Percentiles rank a stretch among this genome's conserved stretches.
phyloP scores from a whole-genome alignment of 2,113 vertebrate genomes.

The Chaetops frenatus region DNA sequence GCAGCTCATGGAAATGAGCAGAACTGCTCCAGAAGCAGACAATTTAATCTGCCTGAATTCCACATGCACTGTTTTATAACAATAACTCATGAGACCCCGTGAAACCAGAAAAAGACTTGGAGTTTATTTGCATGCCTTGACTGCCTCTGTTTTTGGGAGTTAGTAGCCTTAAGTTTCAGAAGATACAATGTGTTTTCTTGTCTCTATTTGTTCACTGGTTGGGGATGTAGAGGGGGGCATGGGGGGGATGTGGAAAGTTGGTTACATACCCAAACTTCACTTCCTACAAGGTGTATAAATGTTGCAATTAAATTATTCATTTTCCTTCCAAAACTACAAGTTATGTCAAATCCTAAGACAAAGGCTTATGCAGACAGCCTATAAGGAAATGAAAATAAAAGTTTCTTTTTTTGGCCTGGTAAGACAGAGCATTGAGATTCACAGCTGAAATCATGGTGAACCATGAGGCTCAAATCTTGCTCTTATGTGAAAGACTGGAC shows the following conservation, averaged over 20 bases:
- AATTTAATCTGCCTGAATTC: background rate
- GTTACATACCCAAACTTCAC: background rate
- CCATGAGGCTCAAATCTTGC: background rate
- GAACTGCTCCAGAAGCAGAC: background rate
- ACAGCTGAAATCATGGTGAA: background rate
- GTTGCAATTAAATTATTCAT: background rate
- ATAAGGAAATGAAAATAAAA: background rate
- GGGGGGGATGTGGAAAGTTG: background rate
- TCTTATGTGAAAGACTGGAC: background rate
- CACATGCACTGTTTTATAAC: background rate
- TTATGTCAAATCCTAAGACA: background rate
- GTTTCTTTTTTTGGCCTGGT: background rate
- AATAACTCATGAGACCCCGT: fast-evolving
- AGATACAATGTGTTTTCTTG: background rate
- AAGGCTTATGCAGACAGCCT: background rate
- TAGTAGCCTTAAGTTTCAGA: background rate
- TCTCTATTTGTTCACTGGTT: background rate
- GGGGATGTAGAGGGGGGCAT: too few relatives aligned
- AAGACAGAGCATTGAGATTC: background rate
- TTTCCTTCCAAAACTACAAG: background rate
- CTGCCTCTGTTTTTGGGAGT: background rate
- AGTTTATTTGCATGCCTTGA: background rate
- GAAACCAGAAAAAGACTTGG: background rate
- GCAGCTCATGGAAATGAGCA: background rate
- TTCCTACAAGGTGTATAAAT: background rate